Conservation (phyloP, 2,888 invertebrate genomes). For the Biston stratarius region DNA sequence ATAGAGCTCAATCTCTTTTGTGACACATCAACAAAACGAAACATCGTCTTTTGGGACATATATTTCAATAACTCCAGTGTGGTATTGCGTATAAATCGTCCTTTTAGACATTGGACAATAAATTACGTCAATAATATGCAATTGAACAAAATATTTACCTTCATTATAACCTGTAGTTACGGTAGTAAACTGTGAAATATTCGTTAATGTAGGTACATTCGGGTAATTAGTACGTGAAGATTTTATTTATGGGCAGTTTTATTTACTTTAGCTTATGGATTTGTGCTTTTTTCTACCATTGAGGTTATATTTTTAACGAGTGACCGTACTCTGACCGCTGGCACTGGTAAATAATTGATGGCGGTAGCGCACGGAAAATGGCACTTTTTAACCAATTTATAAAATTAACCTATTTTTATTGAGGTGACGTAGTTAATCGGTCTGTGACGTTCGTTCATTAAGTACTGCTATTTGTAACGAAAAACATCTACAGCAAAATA, state of each 20-base stretch:
- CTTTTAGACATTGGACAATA: conserved; percentile 79
- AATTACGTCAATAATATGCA: conserved; percentile 75
- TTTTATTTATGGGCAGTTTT: conserved; percentile 13
- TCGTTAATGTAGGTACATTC: conserved; percentile 7
- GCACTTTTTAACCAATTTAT: conserved; percentile 66
- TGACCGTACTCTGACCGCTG: conserved; percentile 50
- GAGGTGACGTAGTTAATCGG: conserved; percentile 46
- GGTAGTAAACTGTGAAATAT: conserved; percentile 20
- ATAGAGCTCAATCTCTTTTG: conserved; percentile 61
- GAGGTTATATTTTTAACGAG: conserved; percentile 29
- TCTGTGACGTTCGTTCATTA: conserved; percentile 50
- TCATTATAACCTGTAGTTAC: conserved; percentile 28
- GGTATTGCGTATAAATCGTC: conserved; percentile 78
- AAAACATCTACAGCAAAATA: conserved; percentile 10
- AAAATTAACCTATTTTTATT: conserved; percentile 61
- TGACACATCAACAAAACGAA: conserved; percentile 54
- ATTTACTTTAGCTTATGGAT: conserved; percentile 15
- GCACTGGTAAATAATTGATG: conserved; percentile 71
- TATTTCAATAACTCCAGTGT: conserved; percentile 81
- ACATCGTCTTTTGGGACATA: conserved; percentile 79
- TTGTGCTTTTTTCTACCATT: conserved; percentile 22
- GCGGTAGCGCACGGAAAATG: conserved; percentile 61
- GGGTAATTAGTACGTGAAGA: conserved; percentile 27
- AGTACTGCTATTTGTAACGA: conserved; percentile 33
- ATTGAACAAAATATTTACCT: conserved; percentile 52